These are phyloP conservation scores for Tinamus guttatus DNA, from an alignment of 2,113 vertebrate genomes.

Conservation along the genomic window DNA sequence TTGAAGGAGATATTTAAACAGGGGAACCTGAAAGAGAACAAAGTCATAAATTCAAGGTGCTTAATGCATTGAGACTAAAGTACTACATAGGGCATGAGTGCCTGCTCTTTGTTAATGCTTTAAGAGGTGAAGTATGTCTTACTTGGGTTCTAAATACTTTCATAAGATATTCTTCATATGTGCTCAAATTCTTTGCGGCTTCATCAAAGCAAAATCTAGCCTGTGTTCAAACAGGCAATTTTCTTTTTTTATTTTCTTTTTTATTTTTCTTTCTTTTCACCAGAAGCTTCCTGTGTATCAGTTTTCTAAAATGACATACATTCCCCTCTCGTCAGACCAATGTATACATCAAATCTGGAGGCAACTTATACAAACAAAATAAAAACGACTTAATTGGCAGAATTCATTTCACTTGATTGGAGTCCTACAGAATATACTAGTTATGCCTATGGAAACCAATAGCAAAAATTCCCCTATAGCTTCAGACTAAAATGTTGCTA, in stretches of 20 bases:
- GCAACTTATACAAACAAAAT: background rate
- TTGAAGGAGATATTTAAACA: background rate
- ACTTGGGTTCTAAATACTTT: slow-evolving; percentile 2
- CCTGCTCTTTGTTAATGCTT: background rate
- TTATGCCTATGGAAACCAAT: background rate
- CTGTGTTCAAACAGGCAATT: background rate
- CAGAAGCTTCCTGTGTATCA: background rate
- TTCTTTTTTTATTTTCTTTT: background rate
- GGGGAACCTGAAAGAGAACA: background rate
- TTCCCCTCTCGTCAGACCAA: background rate
- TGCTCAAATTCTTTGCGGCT: background rate
- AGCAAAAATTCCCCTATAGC: background rate
- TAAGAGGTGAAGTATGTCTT: background rate
- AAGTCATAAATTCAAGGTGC: background rate
- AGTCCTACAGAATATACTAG: background rate
- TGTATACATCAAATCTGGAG: background rate
- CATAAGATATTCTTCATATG: background rate
- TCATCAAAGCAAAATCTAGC: slow-evolving; percentile 49
- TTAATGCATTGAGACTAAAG: background rate
- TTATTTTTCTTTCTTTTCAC: background rate
- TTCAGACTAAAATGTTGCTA: background rate
- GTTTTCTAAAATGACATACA: background rate
- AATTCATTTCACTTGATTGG: background rate
- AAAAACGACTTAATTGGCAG: background rate
- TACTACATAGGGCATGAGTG: background rate